Base-by-base conservation (phyloP, 2,888 invertebrate species). In the Slavum lentiscoides region DNA sequence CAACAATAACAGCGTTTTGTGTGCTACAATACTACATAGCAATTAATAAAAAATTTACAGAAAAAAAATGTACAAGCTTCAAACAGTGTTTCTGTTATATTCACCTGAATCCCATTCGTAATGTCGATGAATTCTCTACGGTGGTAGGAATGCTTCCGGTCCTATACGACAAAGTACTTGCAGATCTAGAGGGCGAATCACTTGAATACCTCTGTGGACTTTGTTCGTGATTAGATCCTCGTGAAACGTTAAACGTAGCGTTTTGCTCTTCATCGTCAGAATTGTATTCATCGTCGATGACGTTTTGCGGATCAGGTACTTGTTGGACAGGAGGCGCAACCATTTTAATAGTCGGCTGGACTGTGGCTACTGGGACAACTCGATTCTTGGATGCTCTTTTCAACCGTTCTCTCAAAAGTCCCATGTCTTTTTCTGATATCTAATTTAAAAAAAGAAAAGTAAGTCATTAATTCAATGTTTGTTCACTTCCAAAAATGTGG, bases 351-450 rank as follows among this genome's bases (percentile, higher is more conserved):
- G 91, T 84, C 87, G 90, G 84, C 88, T 87, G 88, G 21, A 84
- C 84, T 64, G 85, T 84, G 73, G 85, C 84, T 21, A 84, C 84
- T 30, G 85, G 84, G n/a, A 84, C 84, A 69, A 85, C 84, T 64
- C 86, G 84, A 82, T 85, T 86, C 86, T 93, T 93, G 82, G 92
- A 91, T 1, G 95, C 93, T 43, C 98, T 90, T 86, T 98, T 98
- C 82, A 99, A 97, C 69, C 98, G 91, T 87, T 99, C 98, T 85
- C 98, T 98, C 70, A 99, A 88, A 84, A 98, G 89, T 0, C 96
- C 95, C 85, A 94, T 90, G 86, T 98, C 98, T 87, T 99, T 98
- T 86, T 98, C 97, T 1, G 93, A 94, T 85, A 96, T 91, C 92
- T 94, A 86, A 72, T 59, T 55, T 66, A 43, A 30, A 30, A 53